A percentile compares a stretch with the other conserved stretches of the same genome.
Evolutionary conservation across 1,140 invertebrate species (phyloP).

Genomic region (Diachasma alloeum): DNA sequence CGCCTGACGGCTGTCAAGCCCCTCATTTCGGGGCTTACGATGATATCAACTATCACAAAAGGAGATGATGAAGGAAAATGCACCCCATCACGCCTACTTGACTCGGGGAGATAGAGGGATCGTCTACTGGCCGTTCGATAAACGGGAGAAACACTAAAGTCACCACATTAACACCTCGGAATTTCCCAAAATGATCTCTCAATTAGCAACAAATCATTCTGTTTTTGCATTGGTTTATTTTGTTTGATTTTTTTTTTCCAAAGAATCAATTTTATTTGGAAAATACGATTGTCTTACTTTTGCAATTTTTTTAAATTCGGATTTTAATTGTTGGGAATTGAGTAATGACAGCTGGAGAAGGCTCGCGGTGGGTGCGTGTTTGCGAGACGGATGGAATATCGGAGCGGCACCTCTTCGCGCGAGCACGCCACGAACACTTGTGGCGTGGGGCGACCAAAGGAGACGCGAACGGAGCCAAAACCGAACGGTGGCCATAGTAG

Average conservation of each 20-base stretch:
- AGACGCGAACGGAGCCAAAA: neutral
- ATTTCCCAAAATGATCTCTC: neutral
- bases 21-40: neutral
- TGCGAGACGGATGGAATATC: neutral
- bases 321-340: neutral
- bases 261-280: neutral
- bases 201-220: neutral
- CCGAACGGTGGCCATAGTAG: neutral
- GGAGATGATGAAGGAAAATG: conserved; percentile 1
- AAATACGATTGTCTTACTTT: no score
- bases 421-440: conserved; percentile 55
- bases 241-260: no score
- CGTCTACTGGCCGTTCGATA: neutral
- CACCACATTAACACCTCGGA: neutral
- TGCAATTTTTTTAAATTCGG: no score
- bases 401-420: conserved; percentile 41
- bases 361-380: neutral
- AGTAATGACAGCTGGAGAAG: neutral
- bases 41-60: neutral
- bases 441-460: conserved; percentile 37
- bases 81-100: conserved; percentile 22
- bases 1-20: neutral
- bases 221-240: neutral
- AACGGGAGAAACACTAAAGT: neutral
- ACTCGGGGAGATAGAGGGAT: neutral